Conservation (phyloP, 2,888 invertebrate species). For the Linnaemya vulpina region DNA sequence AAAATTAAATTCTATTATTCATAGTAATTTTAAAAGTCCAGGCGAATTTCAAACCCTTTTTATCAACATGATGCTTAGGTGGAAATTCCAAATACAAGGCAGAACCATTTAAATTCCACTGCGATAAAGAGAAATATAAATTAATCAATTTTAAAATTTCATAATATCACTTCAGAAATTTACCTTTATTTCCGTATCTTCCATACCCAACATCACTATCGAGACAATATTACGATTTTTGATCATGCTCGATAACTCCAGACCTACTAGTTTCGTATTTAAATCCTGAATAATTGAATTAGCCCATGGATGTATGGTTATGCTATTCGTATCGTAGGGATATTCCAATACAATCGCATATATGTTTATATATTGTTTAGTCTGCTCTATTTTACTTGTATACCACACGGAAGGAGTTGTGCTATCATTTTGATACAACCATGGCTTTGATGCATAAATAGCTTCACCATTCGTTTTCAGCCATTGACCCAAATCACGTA, state of each 20-base stretch:
- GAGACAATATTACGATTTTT: slow-evolving; percentile 61
- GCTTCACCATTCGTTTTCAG: slow-evolving; percentile 93
- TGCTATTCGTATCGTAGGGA: slow-evolving; percentile 85
- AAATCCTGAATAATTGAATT: slow-evolving; percentile 65
- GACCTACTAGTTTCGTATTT: slow-evolving; percentile 74
- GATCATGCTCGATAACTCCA: slow-evolving; percentile 70
- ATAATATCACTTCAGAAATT: neutral
- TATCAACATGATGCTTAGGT: slow-evolving; percentile 80
- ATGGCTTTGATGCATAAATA: slow-evolving; percentile 91
- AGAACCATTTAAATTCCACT: slow-evolving; percentile 78
- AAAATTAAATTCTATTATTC: slow-evolving; percentile 50
- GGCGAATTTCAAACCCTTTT: slow-evolving; percentile 78
- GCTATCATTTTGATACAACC: slow-evolving; percentile 92
- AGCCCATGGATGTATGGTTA: slow-evolving; percentile 83
- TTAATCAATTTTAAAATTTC: slow-evolving; percentile 47
- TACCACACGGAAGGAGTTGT: slow-evolving; percentile 90
- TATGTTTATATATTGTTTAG: slow-evolving; percentile 78
- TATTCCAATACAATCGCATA: slow-evolving; percentile 89
- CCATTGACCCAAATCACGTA: slow-evolving; percentile 91
- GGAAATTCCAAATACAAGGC: slow-evolving; percentile 79
- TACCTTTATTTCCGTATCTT: slow-evolving; percentile 76
- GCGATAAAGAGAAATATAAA: slow-evolving; percentile 70
- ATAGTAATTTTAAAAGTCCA: slow-evolving; percentile 82
- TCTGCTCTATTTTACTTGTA: slow-evolving; percentile 82
- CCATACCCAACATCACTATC: slow-evolving; percentile 85